Conservation (phyloP, 2,113 vertebrate species). For the Colistium nudipinnis region DNA sequence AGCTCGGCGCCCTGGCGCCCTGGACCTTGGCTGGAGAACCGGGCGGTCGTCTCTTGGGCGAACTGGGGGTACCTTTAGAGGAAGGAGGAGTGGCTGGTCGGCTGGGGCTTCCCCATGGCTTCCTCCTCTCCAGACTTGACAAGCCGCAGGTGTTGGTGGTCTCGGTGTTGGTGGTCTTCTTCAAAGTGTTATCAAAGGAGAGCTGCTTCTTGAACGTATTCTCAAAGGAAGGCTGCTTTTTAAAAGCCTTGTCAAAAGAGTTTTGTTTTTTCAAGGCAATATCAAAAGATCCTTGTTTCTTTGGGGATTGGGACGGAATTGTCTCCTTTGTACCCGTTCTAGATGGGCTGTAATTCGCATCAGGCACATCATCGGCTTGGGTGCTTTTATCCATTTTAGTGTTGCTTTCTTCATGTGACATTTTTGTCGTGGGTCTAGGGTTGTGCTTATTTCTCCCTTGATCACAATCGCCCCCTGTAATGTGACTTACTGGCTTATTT, state of each 20-base stretch:
- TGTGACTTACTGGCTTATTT: conserved; percentile 15
- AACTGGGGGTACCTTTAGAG: conserved; percentile 66
- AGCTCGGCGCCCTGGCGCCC: conserved; percentile 52
- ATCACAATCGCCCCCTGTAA: conserved; percentile 18
- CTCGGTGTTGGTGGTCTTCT: too few relatives aligned
- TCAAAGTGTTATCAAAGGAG: conserved; percentile 77
- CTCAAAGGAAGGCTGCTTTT: conserved; percentile 76
- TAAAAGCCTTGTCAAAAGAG: conserved; percentile 69
- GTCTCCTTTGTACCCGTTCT: conserved; percentile 54
- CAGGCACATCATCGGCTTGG: conserved; percentile 61
- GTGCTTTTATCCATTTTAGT: conserved; percentile 71
- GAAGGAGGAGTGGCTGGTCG: conserved; percentile 58
- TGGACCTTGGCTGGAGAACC: conserved; percentile 72
- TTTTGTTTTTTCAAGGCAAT: conserved; percentile 59
- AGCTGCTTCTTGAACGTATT: conserved; percentile 68
- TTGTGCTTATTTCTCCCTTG: conserved; percentile 34
- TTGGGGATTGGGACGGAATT: conserved; percentile 66
- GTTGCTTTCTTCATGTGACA: conserved; percentile 35
- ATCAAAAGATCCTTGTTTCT: conserved; percentile 71
- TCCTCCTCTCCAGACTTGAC: conserved; percentile 76
- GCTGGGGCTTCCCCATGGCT: conserved; percentile 79
- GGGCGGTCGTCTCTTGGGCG: conserved; percentile 69
- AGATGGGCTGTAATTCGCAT: conserved; percentile 28
- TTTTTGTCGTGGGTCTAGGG: not conserved
- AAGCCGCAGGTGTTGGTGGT: conserved; percentile 42